Conservation (phyloP, 2,113 vertebrate species). For the Cephalopholis sonnerati region DNA sequence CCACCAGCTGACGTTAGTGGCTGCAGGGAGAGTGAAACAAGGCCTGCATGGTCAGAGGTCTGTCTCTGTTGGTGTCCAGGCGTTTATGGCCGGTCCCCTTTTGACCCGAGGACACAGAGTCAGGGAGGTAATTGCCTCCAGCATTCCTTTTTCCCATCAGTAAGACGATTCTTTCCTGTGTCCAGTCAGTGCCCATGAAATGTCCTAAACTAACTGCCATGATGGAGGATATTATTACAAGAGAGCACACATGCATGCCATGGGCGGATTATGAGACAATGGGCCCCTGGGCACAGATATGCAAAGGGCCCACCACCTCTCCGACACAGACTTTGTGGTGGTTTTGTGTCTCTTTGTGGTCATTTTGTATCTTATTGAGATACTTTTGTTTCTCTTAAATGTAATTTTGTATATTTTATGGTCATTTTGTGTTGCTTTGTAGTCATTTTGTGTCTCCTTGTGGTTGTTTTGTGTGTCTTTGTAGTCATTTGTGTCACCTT, state of each 20-base stretch:
- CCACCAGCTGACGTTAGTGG: conserved; percentile 62
- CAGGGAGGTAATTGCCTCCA: conserved; percentile 66
- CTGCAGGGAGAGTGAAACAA: conserved; percentile 71
- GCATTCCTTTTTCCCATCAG: conserved; percentile 67
- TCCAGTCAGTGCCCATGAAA: conserved; percentile 40
- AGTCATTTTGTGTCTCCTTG: too few species aligned
- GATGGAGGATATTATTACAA: conserved; percentile 3
- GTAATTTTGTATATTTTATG: too few species aligned
- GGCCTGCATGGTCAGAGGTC: conserved; percentile 74
- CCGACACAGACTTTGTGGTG: too few species aligned
- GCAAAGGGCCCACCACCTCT: too few species aligned
- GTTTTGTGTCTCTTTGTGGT: too few species aligned
- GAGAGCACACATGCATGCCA: background rate
- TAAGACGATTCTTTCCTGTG: conserved; percentile 49
- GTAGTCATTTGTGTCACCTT: too few species aligned
- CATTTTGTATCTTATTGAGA: too few species aligned
- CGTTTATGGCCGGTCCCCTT: conserved; percentile 72
- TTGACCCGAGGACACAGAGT: conserved; percentile 68
- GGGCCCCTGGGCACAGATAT: too few species aligned
- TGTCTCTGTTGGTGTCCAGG: conserved; percentile 77
- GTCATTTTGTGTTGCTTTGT: too few species aligned
- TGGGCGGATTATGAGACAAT: too few species aligned
- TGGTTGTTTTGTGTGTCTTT: too few species aligned
- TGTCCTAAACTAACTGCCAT: conserved; percentile 18
- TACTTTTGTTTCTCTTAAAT: too few species aligned